A percentile compares a stretch with the other conserved stretches of the same genome.
Evolutionary conservation across 2,797 vertebrate genomes (phyloP).

Genomic region (Mus minutoides): DNA sequence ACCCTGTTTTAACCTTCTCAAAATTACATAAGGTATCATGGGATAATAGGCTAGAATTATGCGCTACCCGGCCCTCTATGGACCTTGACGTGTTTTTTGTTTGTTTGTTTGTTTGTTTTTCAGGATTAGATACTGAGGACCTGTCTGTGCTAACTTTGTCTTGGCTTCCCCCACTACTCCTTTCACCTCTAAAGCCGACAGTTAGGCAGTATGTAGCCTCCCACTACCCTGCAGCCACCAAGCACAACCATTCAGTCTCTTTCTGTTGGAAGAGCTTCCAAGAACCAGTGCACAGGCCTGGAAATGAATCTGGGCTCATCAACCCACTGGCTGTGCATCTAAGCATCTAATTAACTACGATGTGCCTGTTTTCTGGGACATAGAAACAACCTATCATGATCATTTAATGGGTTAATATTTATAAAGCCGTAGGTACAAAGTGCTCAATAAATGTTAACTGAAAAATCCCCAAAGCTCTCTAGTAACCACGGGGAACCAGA

Average conservation of each 20-base stretch:
- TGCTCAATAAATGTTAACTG: conserved; percentile 51
- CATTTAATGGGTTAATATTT: conserved; percentile 45
- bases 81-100: no score
- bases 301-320: neutral
- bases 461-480: conserved; percentile 51
- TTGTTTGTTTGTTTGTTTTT: no score
- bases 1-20: neutral
- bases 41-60: neutral
- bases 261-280: neutral
- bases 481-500: conserved; percentile 32
- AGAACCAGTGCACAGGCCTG: neutral
- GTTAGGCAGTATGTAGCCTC: neutral
- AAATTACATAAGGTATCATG: neutral
- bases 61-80: neutral
- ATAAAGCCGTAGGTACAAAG: conserved; percentile 35
- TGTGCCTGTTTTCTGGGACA: conserved; percentile 13
- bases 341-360: neutral
- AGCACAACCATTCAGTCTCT: neutral
- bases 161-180: neutral
- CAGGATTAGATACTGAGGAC: neutral
- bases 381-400: neutral
- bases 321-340: neutral
- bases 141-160: neutral
- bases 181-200: neutral
- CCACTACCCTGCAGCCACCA: neutral